Conservation (phyloP, 2,113 vertebrate species). For the Dasyurus viverrinus region DNA sequence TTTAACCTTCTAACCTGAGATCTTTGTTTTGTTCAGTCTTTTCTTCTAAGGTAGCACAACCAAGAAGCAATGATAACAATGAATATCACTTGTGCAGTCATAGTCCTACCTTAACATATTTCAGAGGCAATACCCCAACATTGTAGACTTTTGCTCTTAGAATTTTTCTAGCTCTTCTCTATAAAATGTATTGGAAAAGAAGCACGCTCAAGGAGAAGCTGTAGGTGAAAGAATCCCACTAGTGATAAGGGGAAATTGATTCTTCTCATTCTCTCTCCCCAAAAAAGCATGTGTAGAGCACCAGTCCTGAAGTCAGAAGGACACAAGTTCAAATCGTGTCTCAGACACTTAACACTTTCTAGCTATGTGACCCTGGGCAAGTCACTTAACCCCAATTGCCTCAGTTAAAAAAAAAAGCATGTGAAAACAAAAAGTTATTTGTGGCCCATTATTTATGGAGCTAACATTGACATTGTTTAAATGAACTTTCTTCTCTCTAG, state of each 20-base stretch:
- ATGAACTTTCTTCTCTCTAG: background rate
- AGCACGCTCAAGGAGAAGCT: background rate
- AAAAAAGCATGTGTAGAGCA: too few species aligned
- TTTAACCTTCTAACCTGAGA: background rate
- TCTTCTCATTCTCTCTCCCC: background rate
- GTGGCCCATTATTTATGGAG: background rate
- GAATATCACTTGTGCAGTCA: background rate
- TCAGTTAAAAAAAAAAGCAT: background rate
- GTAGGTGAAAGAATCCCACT: background rate
- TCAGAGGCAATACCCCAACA: background rate
- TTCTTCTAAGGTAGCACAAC: background rate
- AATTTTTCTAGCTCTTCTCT: background rate
- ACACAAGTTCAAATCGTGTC: too few species aligned
- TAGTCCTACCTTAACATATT: background rate
- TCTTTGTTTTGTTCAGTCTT: background rate
- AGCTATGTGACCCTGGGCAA: too few species aligned
- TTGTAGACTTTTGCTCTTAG: background rate
- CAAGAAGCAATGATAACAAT: background rate
- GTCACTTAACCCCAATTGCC: too few species aligned
- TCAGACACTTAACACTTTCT: too few species aligned
- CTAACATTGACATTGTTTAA: background rate
- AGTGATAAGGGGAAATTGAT: background rate
- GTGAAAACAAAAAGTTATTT: background rate
- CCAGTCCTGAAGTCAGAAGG: too few species aligned
- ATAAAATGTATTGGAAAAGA: background rate